Base-by-base conservation (phyloP, 2,888 invertebrate species). In the Adineta ricciae region DNA sequence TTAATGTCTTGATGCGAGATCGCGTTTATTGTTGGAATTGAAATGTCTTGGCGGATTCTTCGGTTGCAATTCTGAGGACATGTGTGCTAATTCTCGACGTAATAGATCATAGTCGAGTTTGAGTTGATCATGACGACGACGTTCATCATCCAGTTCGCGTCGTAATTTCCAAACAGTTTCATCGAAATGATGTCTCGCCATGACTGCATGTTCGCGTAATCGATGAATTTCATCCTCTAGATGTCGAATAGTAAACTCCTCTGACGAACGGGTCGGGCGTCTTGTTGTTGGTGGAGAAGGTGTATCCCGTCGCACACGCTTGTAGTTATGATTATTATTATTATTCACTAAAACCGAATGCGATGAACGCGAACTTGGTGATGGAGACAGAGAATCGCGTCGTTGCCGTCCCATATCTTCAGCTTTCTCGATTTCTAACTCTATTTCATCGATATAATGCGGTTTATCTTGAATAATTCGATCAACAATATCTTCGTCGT, bases 391-490 rank as follows among this genome's bases (percentile, higher is more conserved):
- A n/a, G 78, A 38, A 41, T 41, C 0, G 21, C 38, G 38, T 24
- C 41, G 41, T 11, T n/a, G 38, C 14, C 41, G 78, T 41, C 32
- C 7, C 27, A 78, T 36, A 78, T 78, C 78, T 78, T 78, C 78
- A n/a, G 78, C 78, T 41, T 78, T 78, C n/a, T 78, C 24, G 19
- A 78, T 14, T 78, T 78, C 78, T 41, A 78, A 41, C 41, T 38
- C 78, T 8, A 41, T 9, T 11, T n/a, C 24, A 41, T 41, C 78
- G 9, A 78, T 41, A n/a, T 41, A 24, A 78, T 78, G 78, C 41
- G 78, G 78, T 78, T 78, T 78, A 78, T 78, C 78, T 78, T 78
- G 78, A 19, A 78, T 78, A n/a, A 78, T 78, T 78, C n/a, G 38
- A 78, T 78, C 78, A 41, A 78, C 41, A 78, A 41, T 8, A 78